A percentile compares a stretch with the other conserved stretches of the same genome.
Conservation (phyloP, 1,140 invertebrate genomes). For the Archivesica marissinica region DNA sequence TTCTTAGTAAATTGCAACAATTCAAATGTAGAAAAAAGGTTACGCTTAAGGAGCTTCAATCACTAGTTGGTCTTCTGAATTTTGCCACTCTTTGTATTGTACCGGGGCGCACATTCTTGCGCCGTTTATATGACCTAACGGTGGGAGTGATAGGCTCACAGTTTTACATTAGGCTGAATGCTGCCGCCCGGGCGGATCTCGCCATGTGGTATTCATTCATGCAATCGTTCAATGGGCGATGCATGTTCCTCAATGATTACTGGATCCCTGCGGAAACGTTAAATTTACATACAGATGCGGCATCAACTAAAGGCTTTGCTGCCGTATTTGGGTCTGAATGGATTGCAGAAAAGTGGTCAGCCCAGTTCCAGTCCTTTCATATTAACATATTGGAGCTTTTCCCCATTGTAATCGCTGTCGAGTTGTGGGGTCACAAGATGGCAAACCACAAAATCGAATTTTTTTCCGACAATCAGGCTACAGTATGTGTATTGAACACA, state of each 20-base stretch:
- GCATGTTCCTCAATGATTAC: slow-evolving; percentile 39
- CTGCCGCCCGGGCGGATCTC: slow-evolving; percentile 40
- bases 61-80: slow-evolving; percentile 44
- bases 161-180: slow-evolving; percentile 41
- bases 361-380: not conserved
- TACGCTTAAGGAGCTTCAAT: slow-evolving; percentile 44
- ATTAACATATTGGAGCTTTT: slow-evolving; percentile 57
- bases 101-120: slow-evolving; percentile 38
- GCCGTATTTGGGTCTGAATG: slow-evolving; percentile 43
- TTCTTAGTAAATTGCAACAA: not conserved
- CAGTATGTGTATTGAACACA: slow-evolving; percentile 54
- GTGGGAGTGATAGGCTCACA: slow-evolving; percentile 34
- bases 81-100: slow-evolving; percentile 27
- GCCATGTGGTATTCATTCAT: slow-evolving; percentile 55
- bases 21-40: slow-evolving; percentile 1
- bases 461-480: slow-evolving; percentile 47
- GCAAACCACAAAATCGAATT: slow-evolving; percentile 42
- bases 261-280: slow-evolving; percentile 46
- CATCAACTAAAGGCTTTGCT: slow-evolving; percentile 22
- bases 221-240: slow-evolving; percentile 53
- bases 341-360: slow-evolving; percentile 21
- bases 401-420: slow-evolving; percentile 51
- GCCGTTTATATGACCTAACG: slow-evolving; percentile 55
- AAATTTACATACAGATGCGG: slow-evolving; percentile 53
- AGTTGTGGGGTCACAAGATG: slow-evolving; percentile 46